Base-by-base conservation (phyloP, 2,888 invertebrate genomes). In the Brachynemurus nebulosus region DNA sequence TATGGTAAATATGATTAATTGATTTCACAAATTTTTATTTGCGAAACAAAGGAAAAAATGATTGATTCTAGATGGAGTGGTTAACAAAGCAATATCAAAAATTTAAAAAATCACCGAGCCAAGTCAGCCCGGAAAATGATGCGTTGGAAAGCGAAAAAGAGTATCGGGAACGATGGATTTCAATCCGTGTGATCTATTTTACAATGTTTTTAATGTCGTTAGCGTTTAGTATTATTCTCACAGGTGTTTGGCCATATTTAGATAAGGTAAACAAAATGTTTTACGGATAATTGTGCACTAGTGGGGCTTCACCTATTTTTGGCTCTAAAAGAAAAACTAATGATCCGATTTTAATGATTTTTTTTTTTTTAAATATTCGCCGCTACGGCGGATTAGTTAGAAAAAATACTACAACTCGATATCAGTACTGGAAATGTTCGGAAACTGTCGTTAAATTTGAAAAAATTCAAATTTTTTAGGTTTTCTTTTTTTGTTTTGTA, bases 191-290 rank as follows among this genome's bases (percentile, higher is more conserved):
- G 35, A 82, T 89, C 57, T 88, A 89, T 65, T 86, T 86, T 63
- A 88, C 88, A 44, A 86, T 88, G 80, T 89, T 90, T 66, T 73
- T 88, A 51, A 88, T 89, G 78, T 85, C 86, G 0, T 68, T 90
- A 40, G 89, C 86, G 19, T 89, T 89, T 65, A 88, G 88, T 61
- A 85, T 89, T 52, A 80, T 86, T 52, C 70, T 90, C 36, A 88
- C 89, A 1, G 88, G 88, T 45, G 83, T 89, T 38, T 90, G 86
- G 86, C 89, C 89, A 2, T 90, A 85, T 61, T 72, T 90, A 46
- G 78, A 81, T 59, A 85, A 85, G 76, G 89, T 88, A 67, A 61
- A 53, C 53, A 21, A 18, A 8, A 43, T 36, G 40, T 37, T 34
- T 17, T n/a, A n/a, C n/a, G n/a, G n/a, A n/a, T n/a, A n/a, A n/a